A percentile compares a stretch with the other conserved stretches of the same genome.
These are phyloP conservation scores for Protaetia brevitarsis DNA, from an alignment of 1,140 invertebrate species.

Conservation along the genomic window DNA sequence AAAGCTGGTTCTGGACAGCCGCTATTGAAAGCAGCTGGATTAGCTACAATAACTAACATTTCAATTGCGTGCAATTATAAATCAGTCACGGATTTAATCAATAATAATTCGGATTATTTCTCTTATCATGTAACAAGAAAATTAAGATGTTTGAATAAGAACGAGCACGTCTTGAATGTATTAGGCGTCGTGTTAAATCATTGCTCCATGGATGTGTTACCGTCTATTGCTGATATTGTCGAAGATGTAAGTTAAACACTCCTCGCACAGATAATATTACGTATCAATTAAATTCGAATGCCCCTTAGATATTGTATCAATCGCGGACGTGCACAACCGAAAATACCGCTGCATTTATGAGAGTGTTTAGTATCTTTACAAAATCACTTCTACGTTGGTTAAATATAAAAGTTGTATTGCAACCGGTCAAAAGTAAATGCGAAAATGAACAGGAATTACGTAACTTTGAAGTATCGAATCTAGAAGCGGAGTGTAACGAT, in stretches of 20 bases:
- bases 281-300: constrained; percentile 22
- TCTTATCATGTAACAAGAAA: constrained; percentile 61
- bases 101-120: constrained; percentile 64
- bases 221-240: constrained; percentile 61
- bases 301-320: constrained; percentile 54
- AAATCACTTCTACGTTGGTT: constrained; percentile 55
- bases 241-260: constrained; percentile 52
- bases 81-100: constrained; percentile 55
- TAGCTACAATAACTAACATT: constrained; percentile 54
- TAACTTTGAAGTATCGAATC: constrained; percentile 34
- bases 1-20: constrained; percentile 61
- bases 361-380: constrained; percentile 63
- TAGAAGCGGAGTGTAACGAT: constrained; percentile 32
- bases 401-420: constrained; percentile 31
- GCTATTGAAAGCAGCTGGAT: constrained; percentile 55
- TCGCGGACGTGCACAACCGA: constrained; percentile 56
- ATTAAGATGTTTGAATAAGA: constrained; percentile 55
- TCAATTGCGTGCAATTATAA: constrained; percentile 51
- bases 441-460: constrained; percentile 36
- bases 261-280: constrained; percentile 19
- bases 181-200: constrained; percentile 63
- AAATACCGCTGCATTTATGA: constrained; percentile 56
- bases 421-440: constrained; percentile 36
- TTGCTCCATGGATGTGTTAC: constrained; percentile 57
- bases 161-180: constrained; percentile 56